Evolutionary conservation across 2,888 invertebrate genomes (phyloP).

Genomic region (Cataglyphis rosenhaueri): DNA sequence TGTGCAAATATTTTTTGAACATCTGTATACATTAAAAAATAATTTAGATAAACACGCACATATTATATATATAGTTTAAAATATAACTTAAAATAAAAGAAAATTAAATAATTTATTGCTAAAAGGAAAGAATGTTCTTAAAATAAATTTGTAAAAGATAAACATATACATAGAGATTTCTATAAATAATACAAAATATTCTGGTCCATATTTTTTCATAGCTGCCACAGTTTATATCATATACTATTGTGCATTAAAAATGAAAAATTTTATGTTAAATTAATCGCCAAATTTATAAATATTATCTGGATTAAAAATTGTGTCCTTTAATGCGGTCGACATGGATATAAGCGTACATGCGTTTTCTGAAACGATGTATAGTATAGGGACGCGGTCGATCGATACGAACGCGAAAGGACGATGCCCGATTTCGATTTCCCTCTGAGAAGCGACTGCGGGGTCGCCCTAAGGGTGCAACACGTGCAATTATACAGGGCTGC

Average conservation of each 20-base stretch:
- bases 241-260: neutral
- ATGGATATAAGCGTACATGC: slow-evolving; percentile 10
- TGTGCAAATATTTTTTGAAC: slow-evolving; percentile 44
- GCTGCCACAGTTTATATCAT: neutral
- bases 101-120: neutral
- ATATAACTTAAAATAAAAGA: neutral
- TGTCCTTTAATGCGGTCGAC: neutral
- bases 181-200: neutral
- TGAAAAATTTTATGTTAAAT: slow-evolving; percentile 1
- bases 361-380: slow-evolving; percentile 42
- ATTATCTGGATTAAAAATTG: slow-evolving; percentile 8
- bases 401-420: slow-evolving; percentile 48
- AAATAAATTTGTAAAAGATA: neutral
- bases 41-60: neutral
- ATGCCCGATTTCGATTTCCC: slow-evolving; percentile 54
- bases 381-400: slow-evolving; percentile 38
- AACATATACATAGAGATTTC: neutral
- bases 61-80: neutral
- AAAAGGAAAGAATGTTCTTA: neutral
- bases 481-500: slow-evolving; percentile 46
- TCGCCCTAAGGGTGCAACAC: slow-evolving; percentile 44
- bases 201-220: neutral
- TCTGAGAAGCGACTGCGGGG: slow-evolving; percentile 36
- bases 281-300: neutral
- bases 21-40: neutral